Evolutionary conservation across 2,797 vertebrate genomes (phyloP).

Genomic region (Todus mexicanus): DNA sequence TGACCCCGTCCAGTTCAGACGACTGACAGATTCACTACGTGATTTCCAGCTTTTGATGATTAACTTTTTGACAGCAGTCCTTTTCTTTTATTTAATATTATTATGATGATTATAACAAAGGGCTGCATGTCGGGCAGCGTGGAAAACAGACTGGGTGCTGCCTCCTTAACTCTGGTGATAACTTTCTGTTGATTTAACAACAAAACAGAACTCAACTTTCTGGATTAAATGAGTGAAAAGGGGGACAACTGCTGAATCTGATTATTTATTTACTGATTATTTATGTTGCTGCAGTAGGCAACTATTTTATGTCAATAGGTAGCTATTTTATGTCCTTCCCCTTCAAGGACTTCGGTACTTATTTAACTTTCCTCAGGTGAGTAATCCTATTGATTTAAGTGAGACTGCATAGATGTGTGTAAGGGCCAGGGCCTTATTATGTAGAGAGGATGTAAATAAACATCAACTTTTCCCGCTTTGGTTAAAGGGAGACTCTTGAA

Average conservation of each 20-base stretch:
- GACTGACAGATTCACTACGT: conserved; percentile 8
- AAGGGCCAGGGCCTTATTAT: not conserved
- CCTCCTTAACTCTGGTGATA: not conserved
- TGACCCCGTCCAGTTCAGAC: not conserved
- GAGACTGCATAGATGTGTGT: not conserved
- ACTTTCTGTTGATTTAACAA: conserved; percentile 14
- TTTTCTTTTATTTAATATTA: conserved; percentile 45
- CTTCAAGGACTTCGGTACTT: not conserved
- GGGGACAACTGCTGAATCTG: not conserved
- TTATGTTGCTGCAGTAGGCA: too few species aligned
- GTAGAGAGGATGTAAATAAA: not conserved
- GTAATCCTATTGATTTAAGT: conserved; percentile 34
- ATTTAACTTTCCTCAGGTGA: not conserved
- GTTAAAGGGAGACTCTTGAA: conserved; percentile 6
- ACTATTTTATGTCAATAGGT: not conserved
- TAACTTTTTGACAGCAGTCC: not conserved
- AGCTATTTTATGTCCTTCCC: not conserved
- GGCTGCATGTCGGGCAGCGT: not conserved
- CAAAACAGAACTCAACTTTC: not conserved
- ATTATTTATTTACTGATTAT: not conserved
- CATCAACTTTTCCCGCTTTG: not conserved
- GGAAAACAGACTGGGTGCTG: conserved; percentile 2
- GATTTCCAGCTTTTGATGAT: conserved; percentile 6
- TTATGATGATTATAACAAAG: conserved; percentile 8
- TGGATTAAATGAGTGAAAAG: not conserved